A percentile compares a stretch with the other conserved stretches of the same genome.
Conservation (phyloP, 1,140 invertebrate species). For the Radopholus similis region DNA sequence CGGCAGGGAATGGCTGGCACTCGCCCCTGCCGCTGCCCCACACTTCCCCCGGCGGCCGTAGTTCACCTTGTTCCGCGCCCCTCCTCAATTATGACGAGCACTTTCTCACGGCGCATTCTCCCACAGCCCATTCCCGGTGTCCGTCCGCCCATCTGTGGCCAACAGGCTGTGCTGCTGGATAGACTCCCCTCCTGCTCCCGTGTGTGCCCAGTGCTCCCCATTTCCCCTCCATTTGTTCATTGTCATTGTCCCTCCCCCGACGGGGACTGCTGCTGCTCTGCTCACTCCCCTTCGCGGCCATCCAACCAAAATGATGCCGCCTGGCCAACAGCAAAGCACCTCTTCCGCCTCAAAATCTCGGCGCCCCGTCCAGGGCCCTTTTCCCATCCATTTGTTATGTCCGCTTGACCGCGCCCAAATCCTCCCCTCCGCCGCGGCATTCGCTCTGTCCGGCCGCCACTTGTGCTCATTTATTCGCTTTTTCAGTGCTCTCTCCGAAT, state of each 20-base stretch:
- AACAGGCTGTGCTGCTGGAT: not conserved
- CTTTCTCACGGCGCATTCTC: not conserved
- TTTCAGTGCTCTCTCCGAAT: constrained; percentile 24
- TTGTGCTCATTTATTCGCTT: not conserved
- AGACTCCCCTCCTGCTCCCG: not conserved
- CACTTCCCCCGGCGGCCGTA: constrained; percentile 8
- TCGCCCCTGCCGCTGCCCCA: not conserved
- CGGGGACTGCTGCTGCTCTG: not conserved
- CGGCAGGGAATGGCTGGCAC: not conserved
- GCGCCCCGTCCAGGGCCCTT: not conserved
- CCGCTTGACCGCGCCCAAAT: not conserved
- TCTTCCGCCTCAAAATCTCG: not conserved
- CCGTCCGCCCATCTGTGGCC: not conserved
- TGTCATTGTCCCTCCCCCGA: too few relatives aligned
- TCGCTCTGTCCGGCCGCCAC: not conserved
- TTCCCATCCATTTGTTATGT: not conserved
- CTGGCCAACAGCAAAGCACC: not conserved
- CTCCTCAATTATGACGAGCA: constrained; percentile 1
- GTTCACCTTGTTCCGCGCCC: too few relatives aligned
- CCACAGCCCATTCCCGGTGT: not conserved
- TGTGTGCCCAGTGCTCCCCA: not conserved
- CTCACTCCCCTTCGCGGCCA: not conserved
- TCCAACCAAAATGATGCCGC: not conserved
- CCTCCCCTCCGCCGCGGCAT: not conserved
- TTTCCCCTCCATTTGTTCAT: not conserved